Evolutionary conservation across 2,888 invertebrate genomes (phyloP).

Genomic region (Priocnemis perturbator): DNA sequence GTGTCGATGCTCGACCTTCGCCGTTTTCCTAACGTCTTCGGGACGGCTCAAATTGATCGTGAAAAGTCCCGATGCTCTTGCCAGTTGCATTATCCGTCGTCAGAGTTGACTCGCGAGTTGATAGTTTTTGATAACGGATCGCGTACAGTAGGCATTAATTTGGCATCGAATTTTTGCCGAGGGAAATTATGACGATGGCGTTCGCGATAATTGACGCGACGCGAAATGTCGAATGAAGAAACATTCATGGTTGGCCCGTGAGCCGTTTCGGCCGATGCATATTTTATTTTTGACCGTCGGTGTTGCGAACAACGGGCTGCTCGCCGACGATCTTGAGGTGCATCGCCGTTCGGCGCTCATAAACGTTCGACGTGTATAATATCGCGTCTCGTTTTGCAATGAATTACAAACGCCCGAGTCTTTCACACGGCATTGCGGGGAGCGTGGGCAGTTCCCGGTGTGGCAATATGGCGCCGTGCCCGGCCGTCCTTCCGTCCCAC

Average conservation of each 20-base stretch:
- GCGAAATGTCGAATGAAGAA: constrained; percentile 3
- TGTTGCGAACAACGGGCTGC: no score
- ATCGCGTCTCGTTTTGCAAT: constrained; percentile 36
- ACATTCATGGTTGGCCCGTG: constrained; percentile 20
- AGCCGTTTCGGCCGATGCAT: no score
- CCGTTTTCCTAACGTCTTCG: constrained; percentile 21
- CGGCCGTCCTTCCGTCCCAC: constrained; percentile 60
- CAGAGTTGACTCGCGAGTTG: no score
- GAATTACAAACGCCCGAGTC: constrained; percentile 40
- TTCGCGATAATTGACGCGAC: no score
- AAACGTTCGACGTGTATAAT: neutral
- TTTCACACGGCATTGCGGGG: constrained; percentile 46
- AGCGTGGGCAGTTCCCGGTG: constrained; percentile 45
- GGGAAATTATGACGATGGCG: no score
- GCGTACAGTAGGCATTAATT: no score
- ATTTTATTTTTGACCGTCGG: no score
- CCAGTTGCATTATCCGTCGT: no score
- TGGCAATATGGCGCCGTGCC: constrained; percentile 57
- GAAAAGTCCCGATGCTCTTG: neutral
- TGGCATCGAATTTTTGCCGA: no score
- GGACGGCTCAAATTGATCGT: constrained; percentile 11
- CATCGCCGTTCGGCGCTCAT: no score
- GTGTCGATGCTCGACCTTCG: constrained; percentile 31
- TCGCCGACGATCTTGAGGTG: no score
- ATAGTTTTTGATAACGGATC: no score